Conservation (phyloP, 2,797 vertebrate genomes). For the Betta splendens region DNA sequence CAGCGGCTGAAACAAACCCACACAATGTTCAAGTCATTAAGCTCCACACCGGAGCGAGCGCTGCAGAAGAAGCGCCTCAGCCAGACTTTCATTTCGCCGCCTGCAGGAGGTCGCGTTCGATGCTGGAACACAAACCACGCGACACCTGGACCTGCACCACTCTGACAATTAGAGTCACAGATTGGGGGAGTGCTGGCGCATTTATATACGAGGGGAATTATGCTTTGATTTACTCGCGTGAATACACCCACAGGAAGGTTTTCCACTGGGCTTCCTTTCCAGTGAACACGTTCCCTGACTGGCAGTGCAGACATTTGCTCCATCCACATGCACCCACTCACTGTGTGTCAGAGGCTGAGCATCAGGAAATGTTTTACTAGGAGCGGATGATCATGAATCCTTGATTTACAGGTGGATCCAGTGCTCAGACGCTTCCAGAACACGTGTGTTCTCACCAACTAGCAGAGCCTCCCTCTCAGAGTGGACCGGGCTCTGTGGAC, state of each 20-base stretch:
- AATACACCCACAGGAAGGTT: conserved; percentile 28
- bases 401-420: no score
- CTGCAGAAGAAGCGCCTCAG: conserved; percentile 4
- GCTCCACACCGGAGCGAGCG: conserved; percentile 2
- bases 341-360: not conserved
- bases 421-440: no score
- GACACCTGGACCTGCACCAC: conserved; percentile 25
- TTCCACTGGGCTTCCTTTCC: conserved; percentile 29
- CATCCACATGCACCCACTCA: conserved; percentile 29
- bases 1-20: conserved; percentile 16
- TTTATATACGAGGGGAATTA: conserved; percentile 27
- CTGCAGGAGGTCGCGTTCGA: conserved; percentile 44
- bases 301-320: conserved; percentile 19
- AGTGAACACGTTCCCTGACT: conserved; percentile 23
- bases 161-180: conserved; percentile 28
- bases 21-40: conserved; percentile 3
- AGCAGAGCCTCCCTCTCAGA: conserved; percentile 91
- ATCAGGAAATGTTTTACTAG: conserved; percentile 6
- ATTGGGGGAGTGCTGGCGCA: conserved; percentile 31
- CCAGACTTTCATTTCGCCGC: conserved; percentile 29
- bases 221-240: conserved; percentile 35
- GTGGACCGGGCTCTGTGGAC: conserved; percentile 82
- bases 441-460: conserved; percentile 84
- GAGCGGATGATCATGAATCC: conserved; percentile 8
- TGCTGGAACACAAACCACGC: conserved; percentile 34